Evolutionary conservation across 2,888 invertebrate genomes (phyloP).

Genomic region (Idaea dimidiata): DNA sequence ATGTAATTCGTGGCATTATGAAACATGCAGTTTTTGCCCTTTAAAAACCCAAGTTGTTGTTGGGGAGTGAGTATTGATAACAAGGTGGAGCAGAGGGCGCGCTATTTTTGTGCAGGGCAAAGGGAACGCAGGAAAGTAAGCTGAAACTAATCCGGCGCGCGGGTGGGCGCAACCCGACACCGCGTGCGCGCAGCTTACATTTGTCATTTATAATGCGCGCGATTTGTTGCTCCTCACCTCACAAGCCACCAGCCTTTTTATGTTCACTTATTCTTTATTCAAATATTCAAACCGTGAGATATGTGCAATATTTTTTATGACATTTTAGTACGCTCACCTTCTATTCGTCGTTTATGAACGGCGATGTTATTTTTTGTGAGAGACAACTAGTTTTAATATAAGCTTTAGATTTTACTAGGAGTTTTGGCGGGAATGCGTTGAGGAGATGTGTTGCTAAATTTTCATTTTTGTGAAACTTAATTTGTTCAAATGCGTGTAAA

Average conservation of each 20-base stretch:
- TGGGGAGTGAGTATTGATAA: slow-evolving; percentile 52
- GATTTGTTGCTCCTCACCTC: slow-evolving; percentile 77
- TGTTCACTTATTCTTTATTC: slow-evolving; percentile 72
- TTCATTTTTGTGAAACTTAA: too few species aligned
- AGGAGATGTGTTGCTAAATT: too few species aligned
- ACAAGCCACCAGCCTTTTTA: slow-evolving; percentile 55
- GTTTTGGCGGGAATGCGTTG: too few species aligned
- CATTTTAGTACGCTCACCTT: slow-evolving; percentile 50
- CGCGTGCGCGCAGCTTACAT: slow-evolving; percentile 73
- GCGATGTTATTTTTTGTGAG: slow-evolving; percentile 42
- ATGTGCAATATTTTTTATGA: slow-evolving; percentile 66
- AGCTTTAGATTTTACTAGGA: background rate
- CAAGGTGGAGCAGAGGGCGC: slow-evolving; percentile 66
- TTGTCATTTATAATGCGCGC: slow-evolving; percentile 80
- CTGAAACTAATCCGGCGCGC: slow-evolving; percentile 74
- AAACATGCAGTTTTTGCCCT: background rate
- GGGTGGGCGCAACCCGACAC: slow-evolving; percentile 78
- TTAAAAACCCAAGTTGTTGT: background rate
- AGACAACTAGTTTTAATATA: background rate
- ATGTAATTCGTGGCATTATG: background rate
- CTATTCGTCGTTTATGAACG: slow-evolving; percentile 51
- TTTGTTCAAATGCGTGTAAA: too few species aligned
- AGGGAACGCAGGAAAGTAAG: slow-evolving; percentile 69
- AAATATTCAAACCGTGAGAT: slow-evolving; percentile 62
- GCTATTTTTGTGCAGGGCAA: slow-evolving; percentile 51